Conservation (phyloP, 2,888 invertebrate genomes). For the Carterocephalus palaemon region DNA sequence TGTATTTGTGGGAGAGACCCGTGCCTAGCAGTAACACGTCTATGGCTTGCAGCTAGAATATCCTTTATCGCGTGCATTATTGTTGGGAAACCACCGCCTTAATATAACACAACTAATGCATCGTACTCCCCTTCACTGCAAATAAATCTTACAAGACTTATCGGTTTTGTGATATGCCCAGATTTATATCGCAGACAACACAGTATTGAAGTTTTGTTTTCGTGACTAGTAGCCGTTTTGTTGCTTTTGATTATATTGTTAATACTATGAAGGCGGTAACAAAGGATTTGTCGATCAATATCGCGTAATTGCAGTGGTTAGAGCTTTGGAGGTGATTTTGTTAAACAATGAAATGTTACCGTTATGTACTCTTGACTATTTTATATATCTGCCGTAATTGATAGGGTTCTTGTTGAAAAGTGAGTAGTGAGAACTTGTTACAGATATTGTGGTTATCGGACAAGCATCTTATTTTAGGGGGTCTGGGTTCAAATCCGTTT, state of each 20-base stretch:
- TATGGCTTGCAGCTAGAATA: too few species aligned
- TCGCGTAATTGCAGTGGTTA: slow-evolving; percentile 1
- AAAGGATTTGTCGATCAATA: slow-evolving; percentile 13
- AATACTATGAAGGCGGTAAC: slow-evolving; percentile 3
- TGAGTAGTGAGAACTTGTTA: too few species aligned
- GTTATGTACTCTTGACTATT: too few species aligned
- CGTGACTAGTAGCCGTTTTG: slow-evolving; percentile 10
- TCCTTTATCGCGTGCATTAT: too few species aligned
- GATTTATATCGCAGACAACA: slow-evolving; percentile 53
- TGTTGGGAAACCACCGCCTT: not conserved
- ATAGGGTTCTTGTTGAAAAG: too few species aligned
- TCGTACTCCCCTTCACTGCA: slow-evolving; percentile 50
- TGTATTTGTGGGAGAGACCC: too few species aligned
- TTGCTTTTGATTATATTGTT: slow-evolving; percentile 15
- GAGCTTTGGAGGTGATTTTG: slow-evolving; percentile 2
- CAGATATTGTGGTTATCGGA: too few species aligned
- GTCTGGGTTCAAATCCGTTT: too few species aligned
- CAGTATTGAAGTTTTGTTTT: slow-evolving; percentile 23
- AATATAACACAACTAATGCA: slow-evolving; percentile 53
- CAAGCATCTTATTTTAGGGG: too few species aligned
- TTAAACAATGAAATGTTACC: too few species aligned
- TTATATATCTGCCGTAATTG: too few species aligned
- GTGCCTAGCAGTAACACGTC: too few species aligned
- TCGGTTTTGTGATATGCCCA: slow-evolving; percentile 43
- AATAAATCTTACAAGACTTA: slow-evolving; percentile 43